Percentiles rank a stretch among this genome's conserved stretches.
These are phyloP conservation scores for Meloidogyne exigua DNA, from an alignment of 1,140 invertebrate genomes.

Conservation along the genomic window DNA sequence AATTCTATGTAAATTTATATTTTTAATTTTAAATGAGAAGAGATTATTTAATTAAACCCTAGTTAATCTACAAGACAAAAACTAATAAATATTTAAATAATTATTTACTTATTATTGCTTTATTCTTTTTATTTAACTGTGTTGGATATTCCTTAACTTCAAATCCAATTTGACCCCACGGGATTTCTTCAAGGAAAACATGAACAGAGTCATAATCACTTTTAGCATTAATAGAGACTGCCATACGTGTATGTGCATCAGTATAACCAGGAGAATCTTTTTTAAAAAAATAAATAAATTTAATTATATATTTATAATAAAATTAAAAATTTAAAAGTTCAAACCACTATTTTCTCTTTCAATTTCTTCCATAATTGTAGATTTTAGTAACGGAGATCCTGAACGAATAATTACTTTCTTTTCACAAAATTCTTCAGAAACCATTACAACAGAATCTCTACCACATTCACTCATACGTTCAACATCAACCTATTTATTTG, in stretches of 20 bases:
- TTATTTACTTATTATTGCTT: not conserved
- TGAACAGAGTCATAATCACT: slow-evolving; percentile 50
- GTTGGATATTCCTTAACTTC: slow-evolving; percentile 10
- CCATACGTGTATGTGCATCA: slow-evolving; percentile 35
- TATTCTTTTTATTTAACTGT: slow-evolving; percentile 3
- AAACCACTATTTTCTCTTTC: slow-evolving; percentile 24
- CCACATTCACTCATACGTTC: slow-evolving; percentile 48
- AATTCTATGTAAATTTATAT: too few species aligned
- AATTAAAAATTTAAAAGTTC: not conserved
- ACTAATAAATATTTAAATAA: too few species aligned
- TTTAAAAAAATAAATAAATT: not conserved
- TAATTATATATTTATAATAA: not conserved
- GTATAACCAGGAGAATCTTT: slow-evolving; percentile 4
- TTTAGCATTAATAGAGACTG: slow-evolving; percentile 57
- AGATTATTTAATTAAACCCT: too few species aligned
- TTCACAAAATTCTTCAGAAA: slow-evolving; percentile 43
- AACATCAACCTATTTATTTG: slow-evolving; percentile 44
- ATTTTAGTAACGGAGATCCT: slow-evolving; percentile 14
- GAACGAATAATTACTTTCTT: slow-evolving; percentile 24
- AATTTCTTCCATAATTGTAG: slow-evolving; percentile 26
- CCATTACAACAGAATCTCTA: slow-evolving; percentile 44
- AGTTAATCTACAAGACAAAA: too few species aligned
- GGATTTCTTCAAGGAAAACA: slow-evolving; percentile 56
- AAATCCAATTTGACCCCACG: slow-evolving; percentile 57
- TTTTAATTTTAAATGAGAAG: too few species aligned